phyloP scores from a whole-genome alignment of 2,113 vertebrate species.

The Dendropsophus ebraccatus region DNA sequence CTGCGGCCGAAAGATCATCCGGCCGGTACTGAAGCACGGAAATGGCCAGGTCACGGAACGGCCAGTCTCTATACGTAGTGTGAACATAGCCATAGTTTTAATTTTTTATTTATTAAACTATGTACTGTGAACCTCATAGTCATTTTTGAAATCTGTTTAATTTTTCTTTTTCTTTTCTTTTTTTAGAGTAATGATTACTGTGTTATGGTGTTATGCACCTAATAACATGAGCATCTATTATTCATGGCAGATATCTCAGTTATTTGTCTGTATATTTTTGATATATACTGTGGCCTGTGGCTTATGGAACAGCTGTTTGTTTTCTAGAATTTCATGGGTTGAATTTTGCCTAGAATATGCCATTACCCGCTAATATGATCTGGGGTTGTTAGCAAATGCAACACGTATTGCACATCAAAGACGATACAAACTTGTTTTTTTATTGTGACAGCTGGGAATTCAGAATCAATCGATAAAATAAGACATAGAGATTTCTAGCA shows the following conservation, averaged over 20 bases:
- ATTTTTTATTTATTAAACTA: too few relatives aligned
- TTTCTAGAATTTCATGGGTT: conserved; percentile 23
- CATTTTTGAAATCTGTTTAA: not conserved
- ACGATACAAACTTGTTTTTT: not conserved
- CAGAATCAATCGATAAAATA: not conserved
- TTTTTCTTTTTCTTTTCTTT: not conserved
- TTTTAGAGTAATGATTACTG: not conserved
- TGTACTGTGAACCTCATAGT: too few relatives aligned
- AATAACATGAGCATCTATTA: not conserved
- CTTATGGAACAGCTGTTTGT: conserved; percentile 23
- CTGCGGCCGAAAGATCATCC: too few relatives aligned
- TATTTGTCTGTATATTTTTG: conserved; percentile 14
- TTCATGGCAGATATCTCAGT: not conserved
- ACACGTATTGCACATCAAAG: not conserved
- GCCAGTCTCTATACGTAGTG: too few relatives aligned
- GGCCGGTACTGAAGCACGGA: too few relatives aligned
- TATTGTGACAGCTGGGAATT: conserved; percentile 30
- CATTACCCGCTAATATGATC: not conserved
- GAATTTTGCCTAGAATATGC: not conserved
- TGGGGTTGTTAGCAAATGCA: not conserved
- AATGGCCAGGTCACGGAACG: too few relatives aligned
- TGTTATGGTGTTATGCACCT: not conserved
- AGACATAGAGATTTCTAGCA: not conserved
- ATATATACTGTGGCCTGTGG: too few relatives aligned
- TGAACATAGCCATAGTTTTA: too few relatives aligned